phyloP scores from a whole-genome alignment of 2,888 invertebrate species.

The Rhamphomyia laevipes region DNA sequence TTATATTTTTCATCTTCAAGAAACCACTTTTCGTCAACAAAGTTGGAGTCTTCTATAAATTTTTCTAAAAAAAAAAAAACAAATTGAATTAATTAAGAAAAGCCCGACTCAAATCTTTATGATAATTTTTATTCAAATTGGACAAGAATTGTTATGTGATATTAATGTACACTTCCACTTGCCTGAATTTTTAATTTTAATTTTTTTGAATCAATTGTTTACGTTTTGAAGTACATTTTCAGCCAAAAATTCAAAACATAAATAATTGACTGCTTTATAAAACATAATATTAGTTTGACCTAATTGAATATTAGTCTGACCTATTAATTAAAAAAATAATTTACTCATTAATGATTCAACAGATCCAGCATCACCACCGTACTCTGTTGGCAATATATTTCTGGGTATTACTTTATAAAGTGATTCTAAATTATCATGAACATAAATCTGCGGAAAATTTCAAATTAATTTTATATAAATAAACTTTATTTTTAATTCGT shows the following conservation, averaged over 20 bases:
- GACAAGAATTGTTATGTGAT: background rate
- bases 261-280: no score
- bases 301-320: no score
- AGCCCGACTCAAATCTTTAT: no score
- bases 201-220: no score
- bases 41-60: constrained; percentile 2
- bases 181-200: no score
- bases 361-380: constrained; percentile 11
- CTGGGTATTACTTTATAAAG: constrained; percentile 8
- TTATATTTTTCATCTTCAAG: constrained; percentile 12
- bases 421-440: constrained; percentile 9
- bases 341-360: background rate
- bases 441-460: constrained; percentile 5
- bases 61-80: background rate
- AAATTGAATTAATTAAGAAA: background rate
- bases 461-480: background rate
- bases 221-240: no score
- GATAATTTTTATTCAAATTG: no score
- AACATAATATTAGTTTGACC: no score
- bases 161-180: no score
- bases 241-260: background rate
- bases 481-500: background rate
- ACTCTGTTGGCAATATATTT: constrained; percentile 12
- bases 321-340: background rate
- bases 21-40: constrained; percentile 7